Conservation (phyloP, 37 sponge, comb jelly and placozoan genomes). For the Aplysina aerophoba region DNA sequence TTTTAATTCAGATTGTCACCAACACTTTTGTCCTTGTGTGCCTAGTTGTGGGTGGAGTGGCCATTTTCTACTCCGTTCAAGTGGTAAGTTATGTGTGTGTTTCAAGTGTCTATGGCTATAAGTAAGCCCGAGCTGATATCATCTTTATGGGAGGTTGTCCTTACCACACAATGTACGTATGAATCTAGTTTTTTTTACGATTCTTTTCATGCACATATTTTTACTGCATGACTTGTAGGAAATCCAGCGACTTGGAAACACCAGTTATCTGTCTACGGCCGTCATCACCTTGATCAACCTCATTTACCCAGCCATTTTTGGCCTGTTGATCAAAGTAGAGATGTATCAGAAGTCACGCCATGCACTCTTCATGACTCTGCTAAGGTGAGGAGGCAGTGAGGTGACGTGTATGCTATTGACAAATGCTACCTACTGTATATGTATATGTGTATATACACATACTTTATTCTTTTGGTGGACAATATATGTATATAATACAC, state of each 20-base stretch:
- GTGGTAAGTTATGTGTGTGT: slow-evolving; percentile 27
- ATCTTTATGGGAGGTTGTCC: no score
- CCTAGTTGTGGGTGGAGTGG: slow-evolving; percentile 64
- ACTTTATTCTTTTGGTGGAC: no score
- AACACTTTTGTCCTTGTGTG: slow-evolving; percentile 64
- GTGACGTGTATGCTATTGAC: no score
- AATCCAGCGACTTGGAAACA: background rate
- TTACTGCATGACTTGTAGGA: no score
- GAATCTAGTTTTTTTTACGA: no score
- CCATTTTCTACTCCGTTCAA: slow-evolving; percentile 65
- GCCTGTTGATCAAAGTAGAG: background rate
- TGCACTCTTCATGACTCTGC: background rate
- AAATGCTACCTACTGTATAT: no score
- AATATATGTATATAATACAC: no score
- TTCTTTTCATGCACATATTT: no score
- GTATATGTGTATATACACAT: background rate
- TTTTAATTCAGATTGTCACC: slow-evolving; percentile 55
- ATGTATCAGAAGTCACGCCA: background rate
- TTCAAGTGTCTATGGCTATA: no score
- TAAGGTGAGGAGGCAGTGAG: slow-evolving; percentile 1
- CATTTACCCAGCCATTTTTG: background rate
- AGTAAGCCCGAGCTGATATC: no score
- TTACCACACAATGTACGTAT: no score
- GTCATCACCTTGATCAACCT: slow-evolving; percentile 1
- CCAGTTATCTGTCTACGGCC: slow-evolving; percentile 13